These are phyloP conservation scores for Nasonia longicornis DNA, from an alignment of 1,140 invertebrate genomes.

Conservation along the genomic window DNA sequence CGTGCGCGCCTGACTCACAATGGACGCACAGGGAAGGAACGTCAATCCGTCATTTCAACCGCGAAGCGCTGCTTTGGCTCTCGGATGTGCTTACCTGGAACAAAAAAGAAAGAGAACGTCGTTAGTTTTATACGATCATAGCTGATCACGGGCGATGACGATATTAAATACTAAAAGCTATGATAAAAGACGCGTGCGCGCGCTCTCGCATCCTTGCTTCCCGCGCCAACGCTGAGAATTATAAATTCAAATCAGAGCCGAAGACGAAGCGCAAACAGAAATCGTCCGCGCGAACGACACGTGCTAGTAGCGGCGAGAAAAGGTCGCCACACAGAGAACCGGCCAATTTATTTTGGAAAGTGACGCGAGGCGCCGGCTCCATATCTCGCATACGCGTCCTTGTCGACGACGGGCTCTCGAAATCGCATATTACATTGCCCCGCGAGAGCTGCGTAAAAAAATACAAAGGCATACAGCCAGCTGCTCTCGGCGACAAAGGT, in stretches of 20 bases:
- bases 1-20: background rate
- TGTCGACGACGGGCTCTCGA: background rate
- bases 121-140: background rate
- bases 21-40: background rate
- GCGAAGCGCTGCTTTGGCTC: background rate
- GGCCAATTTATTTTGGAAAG: constrained; percentile 26
- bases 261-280: background rate
- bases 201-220: background rate
- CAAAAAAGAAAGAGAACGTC: background rate
- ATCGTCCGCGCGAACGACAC: background rate
- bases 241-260: background rate
- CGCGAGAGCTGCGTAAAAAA: background rate
- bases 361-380: background rate
- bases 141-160: background rate
- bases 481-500: background rate
- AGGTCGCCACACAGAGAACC: background rate
- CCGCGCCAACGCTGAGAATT: background rate
- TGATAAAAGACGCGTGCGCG: background rate
- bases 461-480: background rate
- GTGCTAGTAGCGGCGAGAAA: background rate
- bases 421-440: background rate
- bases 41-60: background rate
- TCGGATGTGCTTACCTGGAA: constrained; percentile 33
- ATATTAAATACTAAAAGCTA: background rate
- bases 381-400: background rate